Base-by-base conservation (phyloP, 2,113 vertebrate species). In the Lagopus muta region DNA sequence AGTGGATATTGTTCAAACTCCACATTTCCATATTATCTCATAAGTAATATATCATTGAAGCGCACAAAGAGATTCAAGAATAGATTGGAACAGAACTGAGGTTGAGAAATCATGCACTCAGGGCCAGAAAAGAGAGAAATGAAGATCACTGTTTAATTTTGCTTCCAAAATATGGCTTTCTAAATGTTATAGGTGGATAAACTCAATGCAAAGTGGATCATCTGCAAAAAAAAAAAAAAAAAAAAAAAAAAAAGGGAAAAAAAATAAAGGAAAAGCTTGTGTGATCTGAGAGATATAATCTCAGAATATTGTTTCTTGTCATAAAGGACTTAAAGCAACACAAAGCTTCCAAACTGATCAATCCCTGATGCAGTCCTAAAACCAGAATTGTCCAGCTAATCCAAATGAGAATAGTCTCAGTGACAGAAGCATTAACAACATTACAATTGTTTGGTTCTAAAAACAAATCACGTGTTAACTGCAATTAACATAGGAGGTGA, bases 1-100 rank as follows among this genome's bases (percentile, higher is more conserved):
- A 80, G 30, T 42, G n/a, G 67, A 48, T 92, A 85, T 58, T 85
- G 92, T 95, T 58, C 69, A 88, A 92, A 82, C 48, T 72, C 50
- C 82, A 5, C 21, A 34, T 90, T 88, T 89, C 90, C 71, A 14
- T 85, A 61, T 82, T 94, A 85, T 93, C 88, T 94, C 91, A 92
- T 76, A 66, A 89, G 62, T 57, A 92, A 94, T 92, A 73, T 54
- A 89, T 93, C 86, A 95, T 12, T 0, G 1, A 93, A 90, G 42
- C 45, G 84, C 65, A 62, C 47, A 90, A 82, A 72, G 25, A 82
- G 48, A 75, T 84, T 93, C 30, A 96, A 86, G 95, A 95, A 92
- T 73, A 93, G 70, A 67, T 34, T 94, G 89, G 84, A 90, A 90
- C 38, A 66, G 78, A 89, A 84, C 24, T 61, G 58, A 85, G 4